Base-by-base conservation (phyloP, 1,140 invertebrate species). In the Diachasma alloeum region DNA sequence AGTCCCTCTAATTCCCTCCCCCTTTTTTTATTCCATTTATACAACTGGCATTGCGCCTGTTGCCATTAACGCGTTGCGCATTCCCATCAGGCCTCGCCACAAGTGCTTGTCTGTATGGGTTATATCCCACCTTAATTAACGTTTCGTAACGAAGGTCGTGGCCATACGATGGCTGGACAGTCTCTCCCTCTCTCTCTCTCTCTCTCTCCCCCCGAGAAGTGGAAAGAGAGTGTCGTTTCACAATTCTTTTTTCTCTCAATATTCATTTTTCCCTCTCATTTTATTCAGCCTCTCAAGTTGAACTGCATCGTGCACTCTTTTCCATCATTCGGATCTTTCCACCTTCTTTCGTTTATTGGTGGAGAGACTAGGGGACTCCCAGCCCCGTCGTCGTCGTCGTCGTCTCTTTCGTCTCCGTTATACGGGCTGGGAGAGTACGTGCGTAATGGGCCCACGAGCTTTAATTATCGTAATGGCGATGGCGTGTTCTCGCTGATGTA, bases 101-200 rank as follows among this genome's bases (percentile, higher is more conserved):
- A 26, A 15, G 11, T 63, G 22, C 24, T 63, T 19, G 59, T 63
- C 59, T 63, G 59, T 63, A 63, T 63, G 59, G 59, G 19, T 63
- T 63, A 63, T 63, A 63, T 63, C 59, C 59, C 59, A 87, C 87
- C 85, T 87, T 87, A 88, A 88, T 88, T 87, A 87, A 87, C 84
- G 83, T 87, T 87, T 86, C 81, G 84, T 83, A 86, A 86, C 83
- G 84, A 63, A 63, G 59, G 59, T 63, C 59, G 59, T 31, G 59
- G 59, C 59, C 59, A 86, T 42, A 42, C 82, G 82, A 86, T 85
- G 84, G 82, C 84, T 84, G 82, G 68, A 79, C 75, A 71, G 22
- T 46, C 72, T 63, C 72, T 6, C 31, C 6, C 31, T 31, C 31
- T 6, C 31, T 6, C 31, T 3, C 6, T 6, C 6, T 6, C 31